Evolutionary conservation across 2,888 invertebrate species (phyloP).

Genomic region (Syritta pipiens): DNA sequence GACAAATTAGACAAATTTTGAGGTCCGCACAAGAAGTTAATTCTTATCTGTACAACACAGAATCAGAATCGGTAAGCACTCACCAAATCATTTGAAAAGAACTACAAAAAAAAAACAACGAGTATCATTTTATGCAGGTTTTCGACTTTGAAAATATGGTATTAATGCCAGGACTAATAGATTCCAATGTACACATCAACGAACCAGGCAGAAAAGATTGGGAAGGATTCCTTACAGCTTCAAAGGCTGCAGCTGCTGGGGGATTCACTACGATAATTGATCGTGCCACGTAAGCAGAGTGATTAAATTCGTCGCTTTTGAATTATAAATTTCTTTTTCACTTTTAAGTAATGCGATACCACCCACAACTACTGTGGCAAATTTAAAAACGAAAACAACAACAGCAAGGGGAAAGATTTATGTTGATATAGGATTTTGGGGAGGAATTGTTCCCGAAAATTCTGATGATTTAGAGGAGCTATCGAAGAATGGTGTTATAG

Average conservation of each 20-base stretch:
- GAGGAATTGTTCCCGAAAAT: conserved; percentile 87
- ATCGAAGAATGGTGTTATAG: conserved; percentile 84
- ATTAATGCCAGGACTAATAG: conserved; percentile 86
- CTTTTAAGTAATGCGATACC: conserved; percentile 85
- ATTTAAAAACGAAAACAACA: conserved; percentile 82
- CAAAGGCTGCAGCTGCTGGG: conserved; percentile 86
- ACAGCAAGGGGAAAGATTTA: conserved; percentile 82
- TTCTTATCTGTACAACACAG: conserved; percentile 79
- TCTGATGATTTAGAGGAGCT: conserved; percentile 80
- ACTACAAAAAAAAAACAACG: neutral
- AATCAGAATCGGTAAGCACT: conserved; percentile 80
- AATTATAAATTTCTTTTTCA: neutral
- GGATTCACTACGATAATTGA: conserved; percentile 87
- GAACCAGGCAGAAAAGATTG: conserved; percentile 86
- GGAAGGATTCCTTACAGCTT: conserved; percentile 87
- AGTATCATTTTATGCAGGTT: conserved; percentile 71
- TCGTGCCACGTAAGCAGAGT: conserved; percentile 83
- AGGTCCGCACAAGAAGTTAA: conserved; percentile 80
- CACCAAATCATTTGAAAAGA: neutral
- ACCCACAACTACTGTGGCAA: conserved; percentile 84
- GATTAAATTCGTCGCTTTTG: conserved; percentile 1
- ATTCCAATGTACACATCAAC: conserved; percentile 87
- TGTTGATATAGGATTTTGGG: conserved; percentile 89
- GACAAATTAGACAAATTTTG: conserved; percentile 82
- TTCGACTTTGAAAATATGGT: conserved; percentile 81